These are phyloP conservation scores for Jordanella pulchra DNA, from an alignment of 2,797 vertebrate genomes.

Conservation along the genomic window DNA sequence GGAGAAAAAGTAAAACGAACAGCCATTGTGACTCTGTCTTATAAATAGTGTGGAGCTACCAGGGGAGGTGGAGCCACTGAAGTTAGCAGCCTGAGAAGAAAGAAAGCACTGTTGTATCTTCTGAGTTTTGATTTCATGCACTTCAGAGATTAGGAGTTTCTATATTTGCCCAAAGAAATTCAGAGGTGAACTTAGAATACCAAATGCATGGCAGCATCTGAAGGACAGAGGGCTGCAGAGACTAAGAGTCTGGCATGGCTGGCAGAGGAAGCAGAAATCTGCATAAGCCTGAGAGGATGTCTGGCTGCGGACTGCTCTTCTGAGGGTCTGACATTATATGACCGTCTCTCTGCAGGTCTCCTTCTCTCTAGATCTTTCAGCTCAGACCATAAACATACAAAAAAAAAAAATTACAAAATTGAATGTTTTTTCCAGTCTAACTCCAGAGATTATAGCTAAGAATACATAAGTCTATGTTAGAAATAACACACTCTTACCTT, in stretches of 20 bases:
- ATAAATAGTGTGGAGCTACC: conserved; percentile 62
- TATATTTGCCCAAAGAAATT: conserved; percentile 62
- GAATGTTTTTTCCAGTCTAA: conserved; percentile 9
- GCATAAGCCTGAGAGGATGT: conserved; percentile 36
- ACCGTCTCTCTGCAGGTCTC: conserved; percentile 11
- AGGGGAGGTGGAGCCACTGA: conserved; percentile 54
- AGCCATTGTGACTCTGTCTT: conserved; percentile 45
- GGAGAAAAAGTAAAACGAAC: conserved; percentile 17
- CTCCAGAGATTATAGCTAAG: conserved; percentile 7
- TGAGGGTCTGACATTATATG: conserved; percentile 26
- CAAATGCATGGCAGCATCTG: conserved; percentile 40
- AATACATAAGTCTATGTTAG: neutral
- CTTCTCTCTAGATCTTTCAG: conserved; percentile 5
- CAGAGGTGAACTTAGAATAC: conserved; percentile 43
- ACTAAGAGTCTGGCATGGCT: conserved; percentile 16
- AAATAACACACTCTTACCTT: conserved; percentile 75
- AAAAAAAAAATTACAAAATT: conserved; percentile 5
- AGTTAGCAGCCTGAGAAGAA: conserved; percentile 44
- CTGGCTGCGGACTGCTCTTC: conserved; percentile 34
- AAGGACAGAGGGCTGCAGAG: conserved; percentile 46
- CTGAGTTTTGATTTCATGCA: conserved; percentile 58
- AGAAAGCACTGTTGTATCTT: conserved; percentile 29
- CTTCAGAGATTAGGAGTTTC: conserved; percentile 52
- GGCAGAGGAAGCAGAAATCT: conserved; percentile 41
- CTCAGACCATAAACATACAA: conserved; percentile 12